A percentile compares a stretch with the other conserved stretches of the same genome.
Evolutionary conservation across 2,113 vertebrate species (phyloP).

Genomic region (Capreolus pygargus): DNA sequence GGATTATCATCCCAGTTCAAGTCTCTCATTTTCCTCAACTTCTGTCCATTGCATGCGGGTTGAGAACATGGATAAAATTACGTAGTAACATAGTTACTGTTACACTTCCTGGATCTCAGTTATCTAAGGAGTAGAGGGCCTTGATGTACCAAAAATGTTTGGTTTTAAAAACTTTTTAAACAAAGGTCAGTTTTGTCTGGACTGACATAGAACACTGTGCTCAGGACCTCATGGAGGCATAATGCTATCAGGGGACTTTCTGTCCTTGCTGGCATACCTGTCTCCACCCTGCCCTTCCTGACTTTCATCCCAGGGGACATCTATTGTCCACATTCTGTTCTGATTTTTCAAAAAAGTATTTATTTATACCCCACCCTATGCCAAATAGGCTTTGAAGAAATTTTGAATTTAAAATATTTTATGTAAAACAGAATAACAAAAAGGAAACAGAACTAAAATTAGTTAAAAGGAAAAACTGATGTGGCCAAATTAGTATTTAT

Average conservation of each 20-base stretch:
- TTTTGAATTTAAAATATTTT: constrained; percentile 47
- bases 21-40: background rate
- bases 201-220: constrained; percentile 39
- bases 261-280: constrained; percentile 15
- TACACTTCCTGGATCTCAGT: background rate
- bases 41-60: background rate
- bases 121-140: background rate
- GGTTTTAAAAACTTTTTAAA: constrained; percentile 25
- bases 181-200: constrained; percentile 42
- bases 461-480: constrained; percentile 20
- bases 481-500: background rate
- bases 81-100: background rate
- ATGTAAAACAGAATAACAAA: constrained; percentile 23
- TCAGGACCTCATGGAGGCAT: constrained; percentile 1
- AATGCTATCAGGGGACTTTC: background rate
- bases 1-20: background rate
- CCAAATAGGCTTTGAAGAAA: constrained; percentile 53
- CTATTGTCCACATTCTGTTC: constrained; percentile 41
- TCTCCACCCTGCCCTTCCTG: constrained; percentile 9
- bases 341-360: constrained; percentile 44
- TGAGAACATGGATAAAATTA: background rate
- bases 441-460: constrained; percentile 11
- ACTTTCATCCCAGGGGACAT: constrained; percentile 30
- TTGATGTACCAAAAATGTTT: constrained; percentile 15
- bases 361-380: constrained; percentile 41